These are phyloP conservation scores for Tragopan temminckii DNA, from an alignment of 2,797 vertebrate species.

Conservation along the genomic window DNA sequence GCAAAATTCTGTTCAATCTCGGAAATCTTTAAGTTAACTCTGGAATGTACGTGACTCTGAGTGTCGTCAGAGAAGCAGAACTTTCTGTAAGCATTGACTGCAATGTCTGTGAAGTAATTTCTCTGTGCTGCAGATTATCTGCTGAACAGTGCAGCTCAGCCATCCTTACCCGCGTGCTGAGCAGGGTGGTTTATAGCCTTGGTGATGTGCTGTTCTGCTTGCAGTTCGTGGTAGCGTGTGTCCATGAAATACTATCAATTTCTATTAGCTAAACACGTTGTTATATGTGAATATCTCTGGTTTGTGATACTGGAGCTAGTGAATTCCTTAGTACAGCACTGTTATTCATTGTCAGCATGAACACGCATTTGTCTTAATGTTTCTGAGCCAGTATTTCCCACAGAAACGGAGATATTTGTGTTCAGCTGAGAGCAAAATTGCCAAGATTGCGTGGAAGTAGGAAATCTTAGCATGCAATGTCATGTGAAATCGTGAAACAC, in stretches of 20 bases:
- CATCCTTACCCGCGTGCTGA: not conserved
- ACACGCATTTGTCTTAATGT: not conserved
- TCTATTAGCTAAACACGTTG: not conserved
- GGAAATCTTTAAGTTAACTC: not conserved
- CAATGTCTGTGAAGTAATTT: not conserved
- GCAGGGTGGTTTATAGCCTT: not conserved
- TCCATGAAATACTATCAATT: not conserved
- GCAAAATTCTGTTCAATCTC: not conserved
- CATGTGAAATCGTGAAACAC: not conserved
- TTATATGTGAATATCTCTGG: not conserved
- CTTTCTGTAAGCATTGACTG: not conserved
- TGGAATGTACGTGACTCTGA: not conserved
- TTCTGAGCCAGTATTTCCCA: not conserved
- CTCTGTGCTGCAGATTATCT: not conserved
- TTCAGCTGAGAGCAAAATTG: constrained; percentile 4
- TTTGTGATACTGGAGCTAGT: not conserved
- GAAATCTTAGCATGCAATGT: not conserved
- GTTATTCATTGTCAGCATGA: not conserved
- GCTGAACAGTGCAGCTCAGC: not conserved
- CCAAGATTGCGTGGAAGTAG: not conserved
- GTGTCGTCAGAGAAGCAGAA: not conserved
- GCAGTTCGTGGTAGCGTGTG: rapidly evolving
- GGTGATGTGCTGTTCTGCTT: not conserved
- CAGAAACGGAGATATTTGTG: not conserved
- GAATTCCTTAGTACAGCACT: not conserved